phyloP scores from a whole-genome alignment of 2,888 invertebrate species.

The Anoplius nigerrimus region DNA sequence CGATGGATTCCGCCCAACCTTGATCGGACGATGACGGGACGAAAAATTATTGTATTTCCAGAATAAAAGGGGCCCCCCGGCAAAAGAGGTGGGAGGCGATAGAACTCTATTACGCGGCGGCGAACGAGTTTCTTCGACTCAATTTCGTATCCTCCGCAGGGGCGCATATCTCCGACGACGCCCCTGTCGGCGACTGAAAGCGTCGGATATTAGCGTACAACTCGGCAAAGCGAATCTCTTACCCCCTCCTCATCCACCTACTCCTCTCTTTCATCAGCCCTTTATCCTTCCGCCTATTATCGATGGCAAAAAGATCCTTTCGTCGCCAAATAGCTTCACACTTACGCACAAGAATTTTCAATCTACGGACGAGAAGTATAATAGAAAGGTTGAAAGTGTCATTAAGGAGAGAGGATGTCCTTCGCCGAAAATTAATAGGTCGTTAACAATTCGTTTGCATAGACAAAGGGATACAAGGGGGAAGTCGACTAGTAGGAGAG shows the following conservation, averaged over 20 bases:
- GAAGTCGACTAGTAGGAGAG: too few relatives aligned
- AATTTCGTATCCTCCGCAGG: conserved; percentile 26
- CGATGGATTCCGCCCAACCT: too few relatives aligned
- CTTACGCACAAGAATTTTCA: conserved; percentile 6
- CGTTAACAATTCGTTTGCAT: neutral
- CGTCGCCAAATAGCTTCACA: conserved; percentile 35
- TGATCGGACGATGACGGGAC: too few relatives aligned
- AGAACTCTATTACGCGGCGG: conserved; percentile 44
- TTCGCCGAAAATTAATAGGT: too few relatives aligned
- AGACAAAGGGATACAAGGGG: neutral
- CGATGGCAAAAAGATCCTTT: conserved; percentile 6
- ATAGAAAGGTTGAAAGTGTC: too few relatives aligned
- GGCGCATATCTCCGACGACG: conserved; percentile 33
- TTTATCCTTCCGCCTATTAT: neutral
- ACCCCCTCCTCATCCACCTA: too few relatives aligned
- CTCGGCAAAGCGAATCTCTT: conserved; percentile 32
- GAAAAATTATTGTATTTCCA: too few relatives aligned
- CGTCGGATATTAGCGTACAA: conserved; percentile 53
- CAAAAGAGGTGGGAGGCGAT: conserved; percentile 28
- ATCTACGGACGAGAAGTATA: too few relatives aligned
- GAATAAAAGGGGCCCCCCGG: too few relatives aligned
- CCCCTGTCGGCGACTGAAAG: conserved; percentile 37
- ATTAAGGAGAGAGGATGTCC: too few relatives aligned
- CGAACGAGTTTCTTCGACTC: conserved; percentile 50
- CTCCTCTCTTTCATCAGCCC: neutral